Percentiles rank a stretch among this genome's conserved stretches.
Evolutionary conservation across 2,113 vertebrate genomes (phyloP).

Genomic region (Zosterops japonicus): DNA sequence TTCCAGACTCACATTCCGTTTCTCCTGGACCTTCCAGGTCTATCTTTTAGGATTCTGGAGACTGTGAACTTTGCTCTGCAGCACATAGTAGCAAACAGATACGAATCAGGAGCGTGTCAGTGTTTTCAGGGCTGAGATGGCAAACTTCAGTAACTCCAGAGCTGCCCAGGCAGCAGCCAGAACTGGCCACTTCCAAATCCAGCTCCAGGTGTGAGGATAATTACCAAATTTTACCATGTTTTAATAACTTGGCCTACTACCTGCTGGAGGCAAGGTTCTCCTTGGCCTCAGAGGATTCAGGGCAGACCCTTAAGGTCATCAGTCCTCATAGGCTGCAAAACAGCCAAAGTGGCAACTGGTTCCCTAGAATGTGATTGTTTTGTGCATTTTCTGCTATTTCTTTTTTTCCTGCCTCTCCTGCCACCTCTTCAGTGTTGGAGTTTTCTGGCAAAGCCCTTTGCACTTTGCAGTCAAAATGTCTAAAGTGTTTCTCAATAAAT

Average conservation of each 20-base stretch:
- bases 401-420: neutral
- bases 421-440: neutral
- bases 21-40: neutral
- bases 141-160: neutral
- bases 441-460: neutral
- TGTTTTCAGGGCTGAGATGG: neutral
- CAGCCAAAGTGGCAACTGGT: neutral
- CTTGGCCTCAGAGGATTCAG: neutral
- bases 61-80: neutral
- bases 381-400: neutral
- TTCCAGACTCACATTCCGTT: neutral
- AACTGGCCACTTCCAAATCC: neutral
- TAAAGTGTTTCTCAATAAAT: constrained; percentile 27
- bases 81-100: neutral
- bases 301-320: neutral
- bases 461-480: constrained; percentile 11
- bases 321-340: neutral
- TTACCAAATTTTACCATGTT: neutral
- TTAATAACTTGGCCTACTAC: neutral
- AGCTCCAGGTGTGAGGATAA: constrained; percentile 11
- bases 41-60: neutral
- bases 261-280: neutral
- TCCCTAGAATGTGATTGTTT: neutral
- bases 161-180: neutral
- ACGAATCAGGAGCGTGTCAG: neutral